These are phyloP conservation scores for Rhynchophorus ferrugineus DNA, from an alignment of 1,140 invertebrate species.

Conservation along the genomic window DNA sequence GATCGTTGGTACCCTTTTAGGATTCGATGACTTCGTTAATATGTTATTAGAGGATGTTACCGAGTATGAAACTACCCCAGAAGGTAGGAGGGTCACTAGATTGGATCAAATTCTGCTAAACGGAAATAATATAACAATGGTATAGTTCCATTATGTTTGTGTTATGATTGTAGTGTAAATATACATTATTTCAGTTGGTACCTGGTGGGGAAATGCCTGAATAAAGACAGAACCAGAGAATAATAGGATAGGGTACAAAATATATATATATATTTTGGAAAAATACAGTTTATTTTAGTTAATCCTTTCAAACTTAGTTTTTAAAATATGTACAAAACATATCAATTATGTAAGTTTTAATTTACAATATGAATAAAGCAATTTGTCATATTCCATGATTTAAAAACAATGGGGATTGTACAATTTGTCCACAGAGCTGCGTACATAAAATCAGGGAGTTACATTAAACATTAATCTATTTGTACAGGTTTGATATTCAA, in stretches of 20 bases:
- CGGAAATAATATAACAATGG: conserved; percentile 99
- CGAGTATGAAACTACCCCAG: conserved; percentile 92
- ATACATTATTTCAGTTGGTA: conserved; percentile 51
- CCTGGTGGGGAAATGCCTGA: conserved; percentile 64
- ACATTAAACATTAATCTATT: too few species aligned
- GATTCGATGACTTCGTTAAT: conserved; percentile 99
- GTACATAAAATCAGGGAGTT: too few species aligned
- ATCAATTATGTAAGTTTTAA: not conserved
- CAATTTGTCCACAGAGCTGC: too few species aligned
- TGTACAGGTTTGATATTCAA: too few species aligned
- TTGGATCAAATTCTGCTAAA: conserved; percentile 97
- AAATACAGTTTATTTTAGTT: not conserved
- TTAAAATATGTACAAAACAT: not conserved
- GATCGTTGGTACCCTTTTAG: conserved; percentile 94
- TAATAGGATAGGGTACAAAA: conserved; percentile 2
- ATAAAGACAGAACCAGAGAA: conserved; percentile 14
- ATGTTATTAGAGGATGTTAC: conserved; percentile 91
- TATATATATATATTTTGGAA: conserved; percentile 8
- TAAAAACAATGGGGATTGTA: too few species aligned
- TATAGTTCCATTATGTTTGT: conserved; percentile 38
- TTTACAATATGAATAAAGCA: too few species aligned
- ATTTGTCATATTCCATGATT: too few species aligned
- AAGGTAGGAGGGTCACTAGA: conserved; percentile 93
- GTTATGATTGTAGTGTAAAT: conserved; percentile 11
- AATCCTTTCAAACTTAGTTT: not conserved